These are phyloP conservation scores for Brotula barbata DNA, from an alignment of 2,797 vertebrate genomes.

Conservation along the genomic window DNA sequence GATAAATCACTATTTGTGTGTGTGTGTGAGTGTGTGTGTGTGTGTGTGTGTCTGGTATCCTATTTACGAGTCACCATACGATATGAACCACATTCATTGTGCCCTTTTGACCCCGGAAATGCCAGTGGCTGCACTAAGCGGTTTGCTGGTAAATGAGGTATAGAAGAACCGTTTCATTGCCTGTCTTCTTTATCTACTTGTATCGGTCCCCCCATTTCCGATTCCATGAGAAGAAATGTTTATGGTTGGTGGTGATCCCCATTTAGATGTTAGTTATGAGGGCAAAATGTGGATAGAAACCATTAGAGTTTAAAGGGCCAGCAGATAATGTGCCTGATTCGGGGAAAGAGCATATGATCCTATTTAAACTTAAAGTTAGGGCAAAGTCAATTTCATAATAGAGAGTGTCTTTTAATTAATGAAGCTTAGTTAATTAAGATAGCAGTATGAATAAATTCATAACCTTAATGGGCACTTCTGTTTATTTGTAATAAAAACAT, in stretches of 20 bases:
- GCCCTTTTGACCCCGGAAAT: slow-evolving; percentile 81
- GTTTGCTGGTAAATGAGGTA: slow-evolving; percentile 84
- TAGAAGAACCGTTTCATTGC: slow-evolving; percentile 69
- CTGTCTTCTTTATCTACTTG: slow-evolving; percentile 73
- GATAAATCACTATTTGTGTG: slow-evolving; percentile 61
- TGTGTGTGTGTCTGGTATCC: slow-evolving; percentile 35
- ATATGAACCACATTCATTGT: slow-evolving; percentile 68
- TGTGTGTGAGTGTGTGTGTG: slow-evolving; percentile 7
- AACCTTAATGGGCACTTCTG: slow-evolving; percentile 19
- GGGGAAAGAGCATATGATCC: slow-evolving; percentile 29
- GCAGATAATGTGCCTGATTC: slow-evolving; percentile 28
- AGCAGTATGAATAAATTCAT: slow-evolving; percentile 4
- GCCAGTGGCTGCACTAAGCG: slow-evolving; percentile 76
- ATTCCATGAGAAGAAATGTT: slow-evolving; percentile 77
- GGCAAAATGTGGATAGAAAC: slow-evolving; percentile 42
- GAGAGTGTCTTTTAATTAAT: neutral
- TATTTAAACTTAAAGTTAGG: slow-evolving; percentile 22
- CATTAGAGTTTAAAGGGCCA: slow-evolving; percentile 27
- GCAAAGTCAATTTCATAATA: slow-evolving; percentile 27
- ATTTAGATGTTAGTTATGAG: slow-evolving; percentile 57
- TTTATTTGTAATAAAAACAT: slow-evolving; percentile 22
- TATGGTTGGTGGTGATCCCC: slow-evolving; percentile 63
- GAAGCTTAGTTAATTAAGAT: neutral
- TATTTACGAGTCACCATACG: slow-evolving; percentile 63
- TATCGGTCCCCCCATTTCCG: slow-evolving; percentile 73